Base-by-base conservation (phyloP, 2,113 vertebrate genomes). In the Ophthalmolycus amberensis region DNA sequence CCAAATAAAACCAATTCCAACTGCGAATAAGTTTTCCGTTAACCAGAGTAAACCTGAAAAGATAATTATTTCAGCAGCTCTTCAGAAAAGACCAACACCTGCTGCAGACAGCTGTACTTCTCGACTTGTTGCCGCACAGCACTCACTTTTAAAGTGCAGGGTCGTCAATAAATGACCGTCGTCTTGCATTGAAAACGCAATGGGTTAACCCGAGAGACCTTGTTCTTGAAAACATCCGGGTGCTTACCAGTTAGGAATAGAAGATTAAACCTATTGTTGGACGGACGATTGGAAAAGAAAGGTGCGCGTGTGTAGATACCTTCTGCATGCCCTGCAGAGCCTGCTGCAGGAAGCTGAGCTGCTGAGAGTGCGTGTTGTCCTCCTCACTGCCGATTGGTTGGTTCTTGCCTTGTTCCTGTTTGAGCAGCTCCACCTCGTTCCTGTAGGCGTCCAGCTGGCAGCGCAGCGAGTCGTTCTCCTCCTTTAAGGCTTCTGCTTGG, bases 321-420 rank as follows among this genome's bases (percentile, higher is more conserved):
- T 98, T 98, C 89, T 99, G 97, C 98, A 99, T 98, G 86, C 97
- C 97, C 90, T 99, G 98, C 66, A 99, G 94, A 48, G 98, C 96
- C 93, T 99, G 97, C 89, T 99, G 97, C 16, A 99, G 95, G 87
- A 99, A 96, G 87, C 95, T 96, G 92, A 99, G 94, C 88, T 99
- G 97, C 92, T 99, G 97, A 9, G 97, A 96, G 89, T 97, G 97
- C 40, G 95, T 96, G 79, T 91, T 91, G 74, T 99, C 97, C 71
- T 98, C 97, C 9, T 97, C 97, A 6, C 93, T 95, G 83, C 92
- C 93, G 29, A 90, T 89, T 8, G 93, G 94, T 71, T 93, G 94
- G 12, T 92, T 94, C 90, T 97, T 97, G 91, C 96, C 96, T 80
- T 98, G 97, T 80, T 99, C 98, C 94, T 98, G 97, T 86, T 97